phyloP scores from a whole-genome alignment of 2,797 vertebrate genomes.

The Holocentrus rufus region DNA sequence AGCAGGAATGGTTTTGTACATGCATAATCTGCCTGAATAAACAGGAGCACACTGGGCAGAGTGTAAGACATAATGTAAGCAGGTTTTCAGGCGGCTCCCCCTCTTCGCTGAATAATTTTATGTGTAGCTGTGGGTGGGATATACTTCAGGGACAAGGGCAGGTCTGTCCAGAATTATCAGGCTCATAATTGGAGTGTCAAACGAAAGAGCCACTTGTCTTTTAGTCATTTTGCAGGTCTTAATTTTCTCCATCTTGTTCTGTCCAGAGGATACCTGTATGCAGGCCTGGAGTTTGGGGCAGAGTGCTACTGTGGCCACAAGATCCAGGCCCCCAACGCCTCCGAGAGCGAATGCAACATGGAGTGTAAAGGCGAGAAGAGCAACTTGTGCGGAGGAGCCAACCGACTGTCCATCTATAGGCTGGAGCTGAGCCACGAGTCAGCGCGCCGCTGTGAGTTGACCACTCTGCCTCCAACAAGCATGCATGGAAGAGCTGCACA shows the following conservation, averaged over 20 bases:
- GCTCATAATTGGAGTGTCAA: no score
- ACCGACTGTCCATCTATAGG: constrained; percentile 93
- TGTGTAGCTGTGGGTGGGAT: constrained; percentile 31
- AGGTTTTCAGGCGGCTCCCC: neutral
- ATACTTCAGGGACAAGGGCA: neutral
- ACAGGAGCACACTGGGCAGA: neutral
- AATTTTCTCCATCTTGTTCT: constrained; percentile 8
- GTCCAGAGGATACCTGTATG: constrained; percentile 92
- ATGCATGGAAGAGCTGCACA: constrained; percentile 1
- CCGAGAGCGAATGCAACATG: constrained; percentile 93
- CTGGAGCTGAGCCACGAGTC: constrained; percentile 97
- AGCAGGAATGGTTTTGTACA: neutral
- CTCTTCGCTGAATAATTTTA: constrained; percentile 9
- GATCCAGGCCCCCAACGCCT: constrained; percentile 89
- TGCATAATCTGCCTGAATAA: neutral
- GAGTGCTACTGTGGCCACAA: constrained; percentile 99
- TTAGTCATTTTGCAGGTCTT: constrained; percentile 12
- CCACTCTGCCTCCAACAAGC: constrained; percentile 12
- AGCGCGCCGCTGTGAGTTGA: constrained; percentile 90
- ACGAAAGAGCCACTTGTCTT: neutral
- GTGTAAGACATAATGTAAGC: neutral
- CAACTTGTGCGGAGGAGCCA: constrained; percentile 90
- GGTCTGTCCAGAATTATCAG: constrained; percentile 18
- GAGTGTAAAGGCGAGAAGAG: constrained; percentile 92
- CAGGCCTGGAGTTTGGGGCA: constrained; percentile 95